phyloP scores from a whole-genome alignment of 2,113 vertebrate species.

The Brachirus orientalis region DNA sequence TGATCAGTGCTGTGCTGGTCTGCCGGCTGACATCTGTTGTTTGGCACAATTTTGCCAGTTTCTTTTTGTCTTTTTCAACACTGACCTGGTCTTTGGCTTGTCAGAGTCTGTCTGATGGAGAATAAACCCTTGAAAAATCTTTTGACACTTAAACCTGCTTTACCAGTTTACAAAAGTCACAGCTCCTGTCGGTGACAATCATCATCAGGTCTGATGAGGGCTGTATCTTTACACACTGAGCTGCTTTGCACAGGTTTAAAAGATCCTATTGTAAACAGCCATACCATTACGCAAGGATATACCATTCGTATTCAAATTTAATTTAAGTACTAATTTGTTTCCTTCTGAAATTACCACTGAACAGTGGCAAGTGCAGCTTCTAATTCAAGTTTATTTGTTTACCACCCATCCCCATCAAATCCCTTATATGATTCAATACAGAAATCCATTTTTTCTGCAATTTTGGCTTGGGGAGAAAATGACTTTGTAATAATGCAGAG shows the following conservation, averaged over 20 bases:
- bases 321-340: constrained; percentile 15
- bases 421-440: constrained; percentile 7
- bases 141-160: constrained; percentile 16
- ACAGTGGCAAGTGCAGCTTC: not conserved
- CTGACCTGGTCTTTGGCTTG: constrained; percentile 39
- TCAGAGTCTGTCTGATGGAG: constrained; percentile 16
- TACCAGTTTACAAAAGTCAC: constrained; percentile 30
- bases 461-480: constrained; percentile 11
- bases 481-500: constrained; percentile 43
- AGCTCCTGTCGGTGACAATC: constrained; percentile 21
- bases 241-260: no score
- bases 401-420: not conserved
- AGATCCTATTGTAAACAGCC: constrained; percentile 28
- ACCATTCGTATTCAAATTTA: constrained; percentile 31
- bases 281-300: constrained; percentile 27
- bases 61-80: constrained; percentile 47
- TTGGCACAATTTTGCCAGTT: constrained; percentile 36
- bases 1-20: constrained; percentile 43
- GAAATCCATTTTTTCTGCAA: constrained; percentile 8
- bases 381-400: constrained; percentile 27
- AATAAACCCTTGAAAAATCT: constrained; percentile 27
- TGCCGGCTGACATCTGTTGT: constrained; percentile 61
- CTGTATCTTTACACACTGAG: constrained; percentile 1
- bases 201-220: constrained; percentile 4
- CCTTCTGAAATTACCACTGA: not conserved